These are phyloP conservation scores for Chelonia mydas DNA, from an alignment of 2,797 vertebrate genomes.

Conservation along the genomic window DNA sequence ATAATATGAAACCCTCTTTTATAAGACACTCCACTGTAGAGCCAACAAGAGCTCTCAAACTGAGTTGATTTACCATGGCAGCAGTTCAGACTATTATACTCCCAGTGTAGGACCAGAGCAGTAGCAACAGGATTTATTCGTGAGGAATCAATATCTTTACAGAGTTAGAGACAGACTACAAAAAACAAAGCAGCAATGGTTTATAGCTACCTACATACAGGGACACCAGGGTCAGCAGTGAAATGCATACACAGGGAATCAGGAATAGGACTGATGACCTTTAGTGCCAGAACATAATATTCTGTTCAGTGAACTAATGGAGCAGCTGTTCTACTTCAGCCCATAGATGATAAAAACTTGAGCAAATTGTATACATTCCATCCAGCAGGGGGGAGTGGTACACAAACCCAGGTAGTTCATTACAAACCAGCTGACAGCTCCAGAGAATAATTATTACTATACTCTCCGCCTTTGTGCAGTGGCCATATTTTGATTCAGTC, in stretches of 20 bases:
- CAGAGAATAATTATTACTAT: background rate
- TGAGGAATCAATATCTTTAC: background rate
- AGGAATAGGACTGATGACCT: background rate
- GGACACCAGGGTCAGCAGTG: background rate
- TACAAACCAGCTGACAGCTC: background rate
- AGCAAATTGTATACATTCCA: background rate
- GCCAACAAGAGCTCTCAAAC: background rate
- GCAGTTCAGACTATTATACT: background rate
- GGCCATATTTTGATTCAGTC: fast-evolving
- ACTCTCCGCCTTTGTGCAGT: background rate
- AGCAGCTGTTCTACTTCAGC: background rate
- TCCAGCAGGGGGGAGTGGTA: background rate
- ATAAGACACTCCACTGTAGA: fast-evolving
- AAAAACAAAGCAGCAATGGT: background rate
- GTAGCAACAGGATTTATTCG: background rate
- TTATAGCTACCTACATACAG: background rate
- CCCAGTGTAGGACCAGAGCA: background rate
- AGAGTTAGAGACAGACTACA: background rate
- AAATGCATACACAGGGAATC: fast-evolving
- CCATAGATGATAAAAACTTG: background rate
- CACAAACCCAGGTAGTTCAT: background rate
- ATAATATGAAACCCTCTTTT: background rate
- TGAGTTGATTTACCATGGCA: background rate
- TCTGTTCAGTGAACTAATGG: background rate
- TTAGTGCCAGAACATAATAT: background rate